A percentile compares a stretch with the other conserved stretches of the same genome.
Conservation (phyloP, 2,113 vertebrate genomes). For the Channa argus region DNA sequence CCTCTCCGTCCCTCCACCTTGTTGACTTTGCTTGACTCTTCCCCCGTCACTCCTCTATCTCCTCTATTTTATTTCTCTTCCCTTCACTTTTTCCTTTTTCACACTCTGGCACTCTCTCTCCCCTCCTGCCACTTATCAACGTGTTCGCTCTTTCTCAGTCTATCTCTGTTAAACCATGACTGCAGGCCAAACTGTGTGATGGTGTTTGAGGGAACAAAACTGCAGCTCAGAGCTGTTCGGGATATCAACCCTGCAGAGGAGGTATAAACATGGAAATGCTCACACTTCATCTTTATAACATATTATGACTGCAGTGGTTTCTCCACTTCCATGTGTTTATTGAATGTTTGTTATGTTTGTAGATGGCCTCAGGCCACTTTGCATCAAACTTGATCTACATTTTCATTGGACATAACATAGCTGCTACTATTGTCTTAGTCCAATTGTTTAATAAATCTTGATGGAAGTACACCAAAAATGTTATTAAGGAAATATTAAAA, state of each 20-base stretch:
- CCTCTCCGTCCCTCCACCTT: neutral
- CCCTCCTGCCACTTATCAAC: neutral
- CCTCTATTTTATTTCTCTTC: neutral
- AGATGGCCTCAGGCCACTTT: conserved; percentile 26
- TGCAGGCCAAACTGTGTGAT: conserved; percentile 96
- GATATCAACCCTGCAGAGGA: conserved; percentile 89
- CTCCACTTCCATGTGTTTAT: conserved; percentile 4
- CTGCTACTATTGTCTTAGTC: neutral
- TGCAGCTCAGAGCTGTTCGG: conserved; percentile 88
- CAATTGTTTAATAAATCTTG: conserved; percentile 27
- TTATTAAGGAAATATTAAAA: conserved; percentile 20
- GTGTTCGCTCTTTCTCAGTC: conserved; percentile 77
- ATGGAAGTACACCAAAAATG: conserved; percentile 8
- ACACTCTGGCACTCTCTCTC: neutral
- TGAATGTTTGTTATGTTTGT: conserved; percentile 6
- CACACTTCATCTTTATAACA: conserved; percentile 7
- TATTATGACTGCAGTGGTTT: neutral
- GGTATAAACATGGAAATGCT: conserved; percentile 79
- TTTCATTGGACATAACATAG: neutral
- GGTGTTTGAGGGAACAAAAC: conserved; percentile 89
- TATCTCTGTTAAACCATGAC: conserved; percentile 97
- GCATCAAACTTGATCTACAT: neutral
- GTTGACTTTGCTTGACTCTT: neutral
- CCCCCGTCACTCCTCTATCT: neutral
- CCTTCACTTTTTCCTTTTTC: neutral